Percentiles rank a stretch among this genome's conserved stretches.
These are phyloP conservation scores for Pseudanteris insignis DNA, from an alignment of 2,888 invertebrate genomes.

Conservation along the genomic window DNA sequence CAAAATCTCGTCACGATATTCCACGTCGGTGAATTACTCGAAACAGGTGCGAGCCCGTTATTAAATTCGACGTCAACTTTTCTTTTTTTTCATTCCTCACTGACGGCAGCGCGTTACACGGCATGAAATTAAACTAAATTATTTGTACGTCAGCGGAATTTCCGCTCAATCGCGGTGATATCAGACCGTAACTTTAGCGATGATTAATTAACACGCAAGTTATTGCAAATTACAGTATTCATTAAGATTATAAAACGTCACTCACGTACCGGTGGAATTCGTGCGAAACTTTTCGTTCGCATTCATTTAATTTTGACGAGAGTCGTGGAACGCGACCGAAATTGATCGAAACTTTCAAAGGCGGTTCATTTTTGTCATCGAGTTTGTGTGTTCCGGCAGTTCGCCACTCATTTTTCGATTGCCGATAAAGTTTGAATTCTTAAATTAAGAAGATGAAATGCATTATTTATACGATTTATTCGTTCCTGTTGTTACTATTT, in stretches of 20 bases:
- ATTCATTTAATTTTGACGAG: constrained; percentile 13
- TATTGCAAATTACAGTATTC: constrained; percentile 12
- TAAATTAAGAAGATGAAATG: too few relatives aligned
- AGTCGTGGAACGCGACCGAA: background rate
- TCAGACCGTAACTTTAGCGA: constrained; percentile 7
- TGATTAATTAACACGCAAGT: constrained; percentile 34
- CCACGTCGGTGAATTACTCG: constrained; percentile 43
- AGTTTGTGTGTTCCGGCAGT: too few relatives aligned
- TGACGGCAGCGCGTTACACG: constrained; percentile 10
- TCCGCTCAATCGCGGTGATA: constrained; percentile 11
- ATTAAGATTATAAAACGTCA: constrained; percentile 19
- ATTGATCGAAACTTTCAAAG: background rate
- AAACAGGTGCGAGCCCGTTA: constrained; percentile 45
- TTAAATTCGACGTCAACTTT: constrained; percentile 41
- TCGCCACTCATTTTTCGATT: too few relatives aligned
- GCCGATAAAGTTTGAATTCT: too few relatives aligned
- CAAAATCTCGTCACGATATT: constrained; percentile 45
- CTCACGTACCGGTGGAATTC: background rate
- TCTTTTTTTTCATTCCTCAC: constrained; percentile 17
- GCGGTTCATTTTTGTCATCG: background rate
- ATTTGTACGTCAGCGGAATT: constrained; percentile 13
- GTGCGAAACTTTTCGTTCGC: constrained; percentile 1
- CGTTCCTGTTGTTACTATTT: too few relatives aligned
- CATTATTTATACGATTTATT: too few relatives aligned
- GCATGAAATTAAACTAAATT: constrained; percentile 43